Percentiles rank a stretch among this genome's conserved stretches.
These are phyloP conservation scores for Okapia johnstoni DNA, from an alignment of 2,113 vertebrate genomes.

Conservation along the genomic window DNA sequence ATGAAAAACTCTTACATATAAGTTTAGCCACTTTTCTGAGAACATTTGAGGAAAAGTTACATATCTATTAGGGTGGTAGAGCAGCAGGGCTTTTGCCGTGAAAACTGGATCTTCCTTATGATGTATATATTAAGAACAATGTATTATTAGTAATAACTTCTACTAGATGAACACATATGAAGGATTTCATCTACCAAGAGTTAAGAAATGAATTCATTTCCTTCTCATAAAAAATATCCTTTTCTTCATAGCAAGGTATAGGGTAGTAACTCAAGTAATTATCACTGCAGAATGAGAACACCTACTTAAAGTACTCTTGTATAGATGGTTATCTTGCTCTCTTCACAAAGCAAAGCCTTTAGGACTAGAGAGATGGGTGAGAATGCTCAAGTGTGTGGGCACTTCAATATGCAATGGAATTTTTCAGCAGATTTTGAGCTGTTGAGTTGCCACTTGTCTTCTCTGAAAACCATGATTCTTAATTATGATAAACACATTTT, in stretches of 20 bases:
- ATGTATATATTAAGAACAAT: background rate
- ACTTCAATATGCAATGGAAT: background rate
- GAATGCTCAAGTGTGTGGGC: background rate
- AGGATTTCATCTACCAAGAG: background rate
- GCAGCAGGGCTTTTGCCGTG: background rate
- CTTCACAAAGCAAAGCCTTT: background rate
- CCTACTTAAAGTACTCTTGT: background rate
- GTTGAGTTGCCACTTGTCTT: background rate
- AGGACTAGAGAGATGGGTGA: background rate
- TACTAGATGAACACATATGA: background rate
- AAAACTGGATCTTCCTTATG: background rate
- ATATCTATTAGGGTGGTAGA: background rate
- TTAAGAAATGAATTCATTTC: background rate
- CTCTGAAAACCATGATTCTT: conserved; percentile 44
- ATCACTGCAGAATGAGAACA: background rate
- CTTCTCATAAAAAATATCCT: background rate
- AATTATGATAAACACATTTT: conserved; percentile 51
- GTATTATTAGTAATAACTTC: background rate
- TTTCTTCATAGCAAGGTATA: background rate
- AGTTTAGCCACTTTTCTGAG: background rate
- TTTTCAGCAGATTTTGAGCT: background rate
- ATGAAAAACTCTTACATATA: background rate
- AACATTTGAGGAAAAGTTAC: background rate
- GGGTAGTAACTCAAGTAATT: background rate
- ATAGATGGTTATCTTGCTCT: background rate